These are phyloP conservation scores for Whitmania pigra DNA, from an alignment of 1,140 invertebrate genomes.

Conservation along the genomic window DNA sequence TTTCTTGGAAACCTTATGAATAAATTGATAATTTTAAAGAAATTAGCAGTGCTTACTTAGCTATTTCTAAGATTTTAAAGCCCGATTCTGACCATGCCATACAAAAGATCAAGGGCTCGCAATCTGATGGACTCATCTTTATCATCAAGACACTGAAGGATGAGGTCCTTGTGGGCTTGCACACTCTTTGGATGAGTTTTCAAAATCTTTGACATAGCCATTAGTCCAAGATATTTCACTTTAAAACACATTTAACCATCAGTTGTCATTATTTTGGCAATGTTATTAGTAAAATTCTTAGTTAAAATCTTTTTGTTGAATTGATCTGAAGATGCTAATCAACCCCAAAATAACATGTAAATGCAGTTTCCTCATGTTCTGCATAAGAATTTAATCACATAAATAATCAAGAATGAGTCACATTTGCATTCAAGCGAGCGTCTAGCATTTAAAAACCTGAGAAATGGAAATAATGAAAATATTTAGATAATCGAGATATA, in stretches of 20 bases:
- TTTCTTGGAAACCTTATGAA: slow-evolving; percentile 74
- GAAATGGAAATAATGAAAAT: no score
- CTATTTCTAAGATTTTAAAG: background rate
- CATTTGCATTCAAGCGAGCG: no score
- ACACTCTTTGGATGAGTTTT: slow-evolving; percentile 98
- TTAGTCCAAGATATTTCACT: slow-evolving; percentile 90
- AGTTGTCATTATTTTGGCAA: no score
- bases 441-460: no score
- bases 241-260: slow-evolving; percentile 30
- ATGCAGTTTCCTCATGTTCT: no score
- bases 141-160: slow-evolving; percentile 93
- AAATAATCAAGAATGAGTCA: no score
- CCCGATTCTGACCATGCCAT: slow-evolving; percentile 73
- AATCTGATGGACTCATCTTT: slow-evolving; percentile 97
- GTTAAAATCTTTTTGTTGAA: no score
- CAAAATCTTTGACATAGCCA: slow-evolving; percentile 97
- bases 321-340: no score
- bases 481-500: no score
- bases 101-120: slow-evolving; percentile 79
- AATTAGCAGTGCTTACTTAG: background rate
- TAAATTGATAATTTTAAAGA: background rate
- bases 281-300: no score
- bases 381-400: no score
- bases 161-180: slow-evolving; percentile 93
- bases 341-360: no score